Conservation (phyloP, 2,113 vertebrate genomes). For the Hemicordylus capensis region DNA sequence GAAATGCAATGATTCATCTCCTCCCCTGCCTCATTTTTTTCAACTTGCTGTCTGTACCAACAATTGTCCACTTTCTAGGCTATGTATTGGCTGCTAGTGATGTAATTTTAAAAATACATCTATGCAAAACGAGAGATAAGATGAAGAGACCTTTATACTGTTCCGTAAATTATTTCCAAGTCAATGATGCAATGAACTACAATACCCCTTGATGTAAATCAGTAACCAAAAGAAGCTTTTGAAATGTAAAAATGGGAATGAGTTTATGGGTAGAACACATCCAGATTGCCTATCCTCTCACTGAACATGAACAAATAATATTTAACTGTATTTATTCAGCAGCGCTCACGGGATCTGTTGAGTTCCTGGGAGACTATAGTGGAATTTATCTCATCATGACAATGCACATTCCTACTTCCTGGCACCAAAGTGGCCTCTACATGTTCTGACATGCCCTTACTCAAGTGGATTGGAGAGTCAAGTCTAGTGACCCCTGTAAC, state of each 20-base stretch:
- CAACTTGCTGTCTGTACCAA: not conserved
- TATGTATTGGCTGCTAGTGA: not conserved
- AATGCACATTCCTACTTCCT: not conserved
- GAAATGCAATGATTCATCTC: not conserved
- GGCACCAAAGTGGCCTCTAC: not conserved
- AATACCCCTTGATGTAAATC: slow-evolving; percentile 50
- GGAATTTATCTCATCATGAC: not conserved
- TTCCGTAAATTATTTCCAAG: slow-evolving; percentile 37
- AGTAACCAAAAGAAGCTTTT: slow-evolving; percentile 55
- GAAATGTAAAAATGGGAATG: slow-evolving; percentile 18
- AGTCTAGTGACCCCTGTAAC: no score
- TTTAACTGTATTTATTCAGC: slow-evolving; percentile 38
- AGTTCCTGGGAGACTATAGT: not conserved
- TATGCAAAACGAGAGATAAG: not conserved
- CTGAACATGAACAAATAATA: slow-evolving; percentile 25
- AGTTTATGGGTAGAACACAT: slow-evolving; percentile 28
- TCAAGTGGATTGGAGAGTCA: not conserved
- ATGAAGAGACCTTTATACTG: slow-evolving; percentile 43
- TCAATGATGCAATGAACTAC: slow-evolving; percentile 35
- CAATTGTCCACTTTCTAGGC: not conserved
- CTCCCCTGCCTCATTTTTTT: not conserved
- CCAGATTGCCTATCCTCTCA: slow-evolving; percentile 12
- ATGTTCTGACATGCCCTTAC: not conserved
- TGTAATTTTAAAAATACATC: not conserved
- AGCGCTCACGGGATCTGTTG: not conserved